Evolutionary conservation across 2,113 vertebrate genomes (phyloP), one percentile per base, ranked within the genome.

Genomic region (Prionailurus bengalensis): DNA sequence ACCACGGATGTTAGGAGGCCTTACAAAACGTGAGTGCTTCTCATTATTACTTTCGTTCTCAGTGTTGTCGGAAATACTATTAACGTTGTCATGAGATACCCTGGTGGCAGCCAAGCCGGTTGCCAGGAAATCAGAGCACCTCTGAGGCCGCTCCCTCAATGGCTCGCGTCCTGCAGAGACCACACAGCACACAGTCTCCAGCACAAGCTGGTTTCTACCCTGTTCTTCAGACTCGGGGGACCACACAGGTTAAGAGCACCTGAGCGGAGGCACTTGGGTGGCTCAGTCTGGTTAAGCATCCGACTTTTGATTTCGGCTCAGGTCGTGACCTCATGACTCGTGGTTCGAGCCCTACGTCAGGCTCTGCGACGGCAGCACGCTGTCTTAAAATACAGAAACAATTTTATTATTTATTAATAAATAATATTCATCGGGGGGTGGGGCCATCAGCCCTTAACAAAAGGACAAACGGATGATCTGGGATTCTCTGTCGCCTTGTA

Each of bases 41-140:
- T 4, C 10, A 14, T 29, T 33, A 27, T 12, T 2, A 13, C 25
- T 8, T 6, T 15, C 42, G 15, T 5, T 25, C 73, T n/a, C 14
- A 2, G 0, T 11, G 63, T 4, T 48, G 33, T 48, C 4, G 31
- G 27, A 33, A 83, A 19, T 4, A 15, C 4, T 0, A 1, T 7
- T 19, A 3, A 15, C 10, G 29, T 6, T 58, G 17, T 25, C 6
- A 39, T 33, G 6, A 25, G 36, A 16, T 0, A 0, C 17, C 5
- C 0, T 3, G 25, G 33, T 3, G 21, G 21, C 36, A 66, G 0
- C 36, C 12, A 1, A 66, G 0, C 36, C 12, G 1, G 33, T 2
- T 10, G 63, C 23, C 3, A 1, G 8, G 25, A 39, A 39, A 10
- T 5, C 7, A 5, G 45, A 79, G 0, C 6, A 0, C 36, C 36